Evolutionary conservation across 2,888 invertebrate species (phyloP).

Genomic region (Microdon myrmicae): DNA sequence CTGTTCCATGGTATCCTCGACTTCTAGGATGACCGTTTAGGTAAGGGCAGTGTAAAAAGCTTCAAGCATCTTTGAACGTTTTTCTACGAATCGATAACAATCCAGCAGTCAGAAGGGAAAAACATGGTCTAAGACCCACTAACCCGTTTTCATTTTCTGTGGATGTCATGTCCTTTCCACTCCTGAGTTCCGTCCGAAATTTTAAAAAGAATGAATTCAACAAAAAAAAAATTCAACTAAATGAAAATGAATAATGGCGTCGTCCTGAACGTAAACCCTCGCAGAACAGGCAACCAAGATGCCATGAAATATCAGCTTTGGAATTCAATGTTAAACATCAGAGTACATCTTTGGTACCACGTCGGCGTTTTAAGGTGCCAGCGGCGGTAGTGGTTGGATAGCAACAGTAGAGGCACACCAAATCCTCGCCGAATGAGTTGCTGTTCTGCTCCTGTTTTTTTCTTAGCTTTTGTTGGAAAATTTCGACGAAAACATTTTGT

Average conservation of each 20-base stretch:
- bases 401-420: constrained; percentile 11
- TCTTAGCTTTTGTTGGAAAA: constrained; percentile 11
- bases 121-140: constrained; percentile 33
- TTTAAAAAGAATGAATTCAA: no score
- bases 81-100: constrained; percentile 35
- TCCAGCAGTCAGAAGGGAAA: constrained; percentile 17
- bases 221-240: constrained; percentile 7
- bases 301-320: constrained; percentile 36
- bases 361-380: constrained; percentile 9
- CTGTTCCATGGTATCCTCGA: no score
- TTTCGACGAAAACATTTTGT: constrained; percentile 29
- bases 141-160: constrained; percentile 29
- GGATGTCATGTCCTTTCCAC: constrained; percentile 3
- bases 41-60: constrained; percentile 32
- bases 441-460: constrained; percentile 15
- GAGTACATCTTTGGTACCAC: constrained; percentile 30
- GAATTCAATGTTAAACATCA: constrained; percentile 50
- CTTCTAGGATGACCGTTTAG: no score
- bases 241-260: no score
- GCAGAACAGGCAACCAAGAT: constrained; percentile 10
- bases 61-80: constrained; percentile 36
- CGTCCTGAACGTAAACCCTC: constrained; percentile 36
- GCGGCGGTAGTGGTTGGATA: constrained; percentile 15
- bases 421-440: constrained; percentile 36
- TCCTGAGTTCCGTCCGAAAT: not conserved